Percentiles rank a stretch among this genome's conserved stretches.
phyloP scores from a whole-genome alignment of 2,113 vertebrate genomes.

The Microtus pennsylvanicus region DNA sequence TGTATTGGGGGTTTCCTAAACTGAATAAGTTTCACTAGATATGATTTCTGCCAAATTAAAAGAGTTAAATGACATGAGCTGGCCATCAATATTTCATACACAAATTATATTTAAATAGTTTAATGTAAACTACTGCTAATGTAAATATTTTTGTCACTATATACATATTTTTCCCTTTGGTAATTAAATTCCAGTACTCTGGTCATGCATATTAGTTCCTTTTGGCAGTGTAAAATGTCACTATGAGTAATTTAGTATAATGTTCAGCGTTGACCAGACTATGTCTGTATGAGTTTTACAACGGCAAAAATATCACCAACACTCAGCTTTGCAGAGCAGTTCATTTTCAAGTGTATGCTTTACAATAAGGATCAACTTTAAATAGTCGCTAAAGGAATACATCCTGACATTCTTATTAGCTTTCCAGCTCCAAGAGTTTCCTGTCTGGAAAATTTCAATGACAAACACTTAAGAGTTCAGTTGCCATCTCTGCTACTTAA shows the following conservation, averaged over 20 bases:
- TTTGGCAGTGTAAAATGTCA: neutral
- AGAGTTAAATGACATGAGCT: neutral
- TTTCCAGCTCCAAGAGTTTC: slow-evolving; percentile 33
- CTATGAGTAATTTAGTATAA: neutral
- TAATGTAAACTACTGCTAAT: neutral
- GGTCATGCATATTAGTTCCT: neutral
- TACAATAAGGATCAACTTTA: neutral
- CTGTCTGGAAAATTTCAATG: neutral
- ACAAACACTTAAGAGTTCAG: neutral
- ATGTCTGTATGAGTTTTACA: neutral
- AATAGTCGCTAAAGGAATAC: neutral
- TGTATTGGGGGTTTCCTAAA: neutral
- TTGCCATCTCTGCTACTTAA: neutral
- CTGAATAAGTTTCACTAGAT: neutral
- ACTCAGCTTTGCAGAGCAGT: neutral
- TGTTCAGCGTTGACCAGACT: neutral
- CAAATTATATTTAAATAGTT: neutral
- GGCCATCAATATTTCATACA: neutral
- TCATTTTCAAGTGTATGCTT: neutral
- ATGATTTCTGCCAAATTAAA: neutral
- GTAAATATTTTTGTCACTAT: neutral
- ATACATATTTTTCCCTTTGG: neutral
- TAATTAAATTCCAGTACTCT: neutral
- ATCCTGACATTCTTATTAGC: neutral
- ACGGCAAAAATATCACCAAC: neutral